Conservation (phyloP, 2,113 vertebrate genomes). For the Melospiza melodia region DNA sequence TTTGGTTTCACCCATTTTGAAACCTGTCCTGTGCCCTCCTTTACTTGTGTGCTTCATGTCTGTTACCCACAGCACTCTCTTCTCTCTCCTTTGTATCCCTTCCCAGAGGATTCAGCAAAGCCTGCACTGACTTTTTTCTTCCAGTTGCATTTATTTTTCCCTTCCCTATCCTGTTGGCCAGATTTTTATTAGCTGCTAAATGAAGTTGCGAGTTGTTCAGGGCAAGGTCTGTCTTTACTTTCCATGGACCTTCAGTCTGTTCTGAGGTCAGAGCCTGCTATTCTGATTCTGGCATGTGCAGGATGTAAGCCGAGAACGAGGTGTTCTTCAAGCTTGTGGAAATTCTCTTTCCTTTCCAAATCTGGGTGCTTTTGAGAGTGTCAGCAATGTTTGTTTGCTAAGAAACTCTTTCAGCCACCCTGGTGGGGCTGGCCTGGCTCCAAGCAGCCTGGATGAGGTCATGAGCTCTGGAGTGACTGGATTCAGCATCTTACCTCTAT, state of each 20-base stretch:
- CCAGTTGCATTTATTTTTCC: not conserved
- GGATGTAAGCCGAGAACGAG: fast-evolving
- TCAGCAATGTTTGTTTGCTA: not conserved
- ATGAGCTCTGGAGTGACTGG: not conserved
- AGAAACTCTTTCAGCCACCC: not conserved
- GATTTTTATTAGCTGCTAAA: not conserved
- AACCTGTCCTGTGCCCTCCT: not conserved
- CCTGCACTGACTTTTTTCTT: not conserved
- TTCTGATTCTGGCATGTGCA: not conserved
- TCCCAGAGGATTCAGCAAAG: not conserved
- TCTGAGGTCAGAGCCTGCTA: not conserved
- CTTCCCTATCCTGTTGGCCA: not conserved
- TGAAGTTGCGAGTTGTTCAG: not conserved
- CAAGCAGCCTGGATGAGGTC: not conserved
- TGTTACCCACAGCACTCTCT: not conserved
- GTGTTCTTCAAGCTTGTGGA: not conserved
- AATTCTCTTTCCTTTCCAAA: not conserved
- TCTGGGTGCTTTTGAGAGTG: not conserved
- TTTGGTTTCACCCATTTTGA: not conserved
- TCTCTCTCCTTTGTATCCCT: not conserved
- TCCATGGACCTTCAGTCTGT: not conserved
- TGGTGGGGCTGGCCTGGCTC: not conserved
- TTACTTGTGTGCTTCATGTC: not conserved
- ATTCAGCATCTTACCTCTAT: not conserved
- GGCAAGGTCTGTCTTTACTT: not conserved